Conservation (phyloP, 2,797 vertebrate genomes). For the Cyclopterus lumpus region DNA sequence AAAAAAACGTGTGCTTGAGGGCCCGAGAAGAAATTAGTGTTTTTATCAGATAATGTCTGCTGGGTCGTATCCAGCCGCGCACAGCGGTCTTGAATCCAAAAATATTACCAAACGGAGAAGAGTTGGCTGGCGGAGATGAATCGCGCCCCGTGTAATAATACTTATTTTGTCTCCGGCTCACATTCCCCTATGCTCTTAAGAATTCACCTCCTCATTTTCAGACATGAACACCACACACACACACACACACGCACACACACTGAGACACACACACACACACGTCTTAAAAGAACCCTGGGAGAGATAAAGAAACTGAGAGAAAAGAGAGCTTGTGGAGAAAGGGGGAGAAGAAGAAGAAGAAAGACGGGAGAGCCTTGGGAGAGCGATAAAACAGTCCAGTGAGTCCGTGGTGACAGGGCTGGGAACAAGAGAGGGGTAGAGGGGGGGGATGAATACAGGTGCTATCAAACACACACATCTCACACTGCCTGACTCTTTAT, state of each 20-base stretch:
- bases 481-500: slow-evolving; percentile 61
- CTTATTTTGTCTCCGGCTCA: slow-evolving; percentile 66
- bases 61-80: slow-evolving; percentile 63
- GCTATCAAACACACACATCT: slow-evolving; percentile 76
- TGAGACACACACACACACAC: slow-evolving; percentile 13
- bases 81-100: slow-evolving; percentile 53
- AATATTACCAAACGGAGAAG: slow-evolving; percentile 47
- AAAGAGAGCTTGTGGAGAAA: slow-evolving; percentile 40
- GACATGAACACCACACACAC: slow-evolving; percentile 36
- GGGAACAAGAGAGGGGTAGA: slow-evolving; percentile 54
- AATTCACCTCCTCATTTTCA: slow-evolving; percentile 61
- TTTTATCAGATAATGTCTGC: slow-evolving; percentile 69
- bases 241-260: slow-evolving; percentile 12
- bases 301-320: slow-evolving; percentile 68
- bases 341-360: background rate
- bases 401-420: slow-evolving; percentile 78
- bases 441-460: slow-evolving; percentile 70
- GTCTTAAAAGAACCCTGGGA: slow-evolving; percentile 58
- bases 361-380: slow-evolving; percentile 61
- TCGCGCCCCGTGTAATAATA: slow-evolving; percentile 55
- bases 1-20: slow-evolving; percentile 63
- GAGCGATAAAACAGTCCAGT: slow-evolving; percentile 79
- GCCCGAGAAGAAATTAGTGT: slow-evolving; percentile 66
- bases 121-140: slow-evolving; percentile 48
- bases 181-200: slow-evolving; percentile 66